These are phyloP conservation scores for Kobus ellipsiprymnus DNA, from an alignment of 2,113 vertebrate genomes.

Conservation along the genomic window DNA sequence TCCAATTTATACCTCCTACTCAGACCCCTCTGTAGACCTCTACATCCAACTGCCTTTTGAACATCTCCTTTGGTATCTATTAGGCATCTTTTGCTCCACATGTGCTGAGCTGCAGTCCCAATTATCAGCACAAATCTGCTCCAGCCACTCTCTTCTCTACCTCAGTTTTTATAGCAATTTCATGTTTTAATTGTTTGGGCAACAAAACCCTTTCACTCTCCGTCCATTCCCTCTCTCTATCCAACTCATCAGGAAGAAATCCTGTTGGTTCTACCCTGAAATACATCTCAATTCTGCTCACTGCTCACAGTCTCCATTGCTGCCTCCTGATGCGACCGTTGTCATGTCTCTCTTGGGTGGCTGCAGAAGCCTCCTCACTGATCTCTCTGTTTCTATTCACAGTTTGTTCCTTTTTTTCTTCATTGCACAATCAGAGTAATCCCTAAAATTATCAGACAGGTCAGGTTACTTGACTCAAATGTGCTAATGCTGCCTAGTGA, in stretches of 20 bases:
- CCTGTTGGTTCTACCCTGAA: background rate
- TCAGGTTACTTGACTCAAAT: background rate
- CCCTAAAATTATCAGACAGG: background rate
- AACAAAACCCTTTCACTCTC: background rate
- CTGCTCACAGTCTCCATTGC: background rate
- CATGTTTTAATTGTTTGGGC: background rate
- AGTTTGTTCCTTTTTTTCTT: background rate
- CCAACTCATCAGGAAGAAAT: background rate
- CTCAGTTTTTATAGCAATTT: background rate
- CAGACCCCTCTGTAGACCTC: background rate
- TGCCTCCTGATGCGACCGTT: background rate
- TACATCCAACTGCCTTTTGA: background rate
- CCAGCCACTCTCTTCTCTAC: background rate
- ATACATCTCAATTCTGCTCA: background rate
- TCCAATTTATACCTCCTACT: background rate
- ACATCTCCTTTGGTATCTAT: background rate
- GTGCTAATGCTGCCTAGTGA: background rate
- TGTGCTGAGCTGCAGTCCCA: background rate
- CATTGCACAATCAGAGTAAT: background rate
- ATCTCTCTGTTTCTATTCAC: background rate
- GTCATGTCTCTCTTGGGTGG: background rate
- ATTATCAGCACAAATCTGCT: background rate
- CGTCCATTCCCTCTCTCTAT: background rate
- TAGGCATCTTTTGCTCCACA: background rate
- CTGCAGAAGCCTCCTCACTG: background rate